Conservation (phyloP, 2,113 vertebrate species). For the Catharus bicknelli region DNA sequence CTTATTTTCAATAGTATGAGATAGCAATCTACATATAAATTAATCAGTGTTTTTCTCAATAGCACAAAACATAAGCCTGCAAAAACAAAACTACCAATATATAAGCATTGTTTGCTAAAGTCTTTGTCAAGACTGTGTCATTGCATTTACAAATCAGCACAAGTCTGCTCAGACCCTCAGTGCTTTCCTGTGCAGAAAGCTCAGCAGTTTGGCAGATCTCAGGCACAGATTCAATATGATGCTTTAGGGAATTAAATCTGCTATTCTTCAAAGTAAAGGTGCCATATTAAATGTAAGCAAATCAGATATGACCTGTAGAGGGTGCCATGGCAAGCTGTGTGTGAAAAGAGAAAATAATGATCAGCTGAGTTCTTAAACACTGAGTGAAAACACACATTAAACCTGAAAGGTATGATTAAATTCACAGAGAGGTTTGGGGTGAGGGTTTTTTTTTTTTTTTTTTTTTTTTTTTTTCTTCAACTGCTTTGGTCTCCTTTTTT, state of each 20-base stretch:
- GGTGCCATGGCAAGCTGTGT: not conserved
- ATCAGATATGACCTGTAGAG: not conserved
- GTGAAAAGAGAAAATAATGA: not conserved
- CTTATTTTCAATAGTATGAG: not conserved
- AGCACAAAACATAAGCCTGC: not conserved
- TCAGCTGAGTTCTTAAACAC: not conserved
- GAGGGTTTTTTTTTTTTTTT: not conserved
- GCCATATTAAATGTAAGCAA: not conserved
- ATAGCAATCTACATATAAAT: not conserved
- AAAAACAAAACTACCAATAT: not conserved
- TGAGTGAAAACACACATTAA: not conserved
- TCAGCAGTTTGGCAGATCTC: not conserved
- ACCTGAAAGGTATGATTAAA: slow-evolving; percentile 24
- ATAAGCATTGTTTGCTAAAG: not conserved
- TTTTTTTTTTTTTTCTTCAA: not conserved
- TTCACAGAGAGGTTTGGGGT: not conserved
- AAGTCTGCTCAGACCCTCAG: not conserved
- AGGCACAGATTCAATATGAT: not conserved
- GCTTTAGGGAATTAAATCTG: not conserved
- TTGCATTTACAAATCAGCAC: not conserved
- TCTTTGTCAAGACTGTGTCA: not conserved
- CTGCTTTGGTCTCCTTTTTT: slow-evolving; percentile 29
- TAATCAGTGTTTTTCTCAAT: not conserved
- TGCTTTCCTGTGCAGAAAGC: not conserved
- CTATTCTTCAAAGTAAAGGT: not conserved